These are phyloP conservation scores for Microcebus tavaratra DNA, from an alignment of 2,113 vertebrate genomes.

Conservation along the genomic window DNA sequence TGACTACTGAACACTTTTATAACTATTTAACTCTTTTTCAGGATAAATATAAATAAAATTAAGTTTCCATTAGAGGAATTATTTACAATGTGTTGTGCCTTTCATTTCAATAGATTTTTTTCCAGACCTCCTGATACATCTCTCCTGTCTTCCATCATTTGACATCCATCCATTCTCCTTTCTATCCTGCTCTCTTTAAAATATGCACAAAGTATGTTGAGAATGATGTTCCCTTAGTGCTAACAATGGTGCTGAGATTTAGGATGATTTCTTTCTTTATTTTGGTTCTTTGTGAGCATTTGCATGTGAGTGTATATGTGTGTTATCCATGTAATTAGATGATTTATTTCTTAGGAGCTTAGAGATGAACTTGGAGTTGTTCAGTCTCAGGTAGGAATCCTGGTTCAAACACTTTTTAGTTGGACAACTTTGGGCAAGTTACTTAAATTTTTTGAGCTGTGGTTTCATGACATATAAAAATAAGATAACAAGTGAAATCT, in stretches of 20 bases:
- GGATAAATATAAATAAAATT: not conserved
- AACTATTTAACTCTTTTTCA: not conserved
- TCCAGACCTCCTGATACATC: not conserved
- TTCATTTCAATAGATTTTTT: not conserved
- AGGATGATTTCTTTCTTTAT: not conserved
- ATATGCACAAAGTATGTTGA: fast-evolving
- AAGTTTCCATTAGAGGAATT: not conserved
- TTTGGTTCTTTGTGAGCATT: not conserved
- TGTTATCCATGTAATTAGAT: not conserved
- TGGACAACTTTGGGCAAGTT: not conserved
- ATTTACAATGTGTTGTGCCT: not conserved
- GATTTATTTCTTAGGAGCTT: not conserved
- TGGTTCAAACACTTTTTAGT: not conserved
- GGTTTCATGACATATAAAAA: not conserved
- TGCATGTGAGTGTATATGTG: not conserved
- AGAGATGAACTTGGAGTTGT: not conserved
- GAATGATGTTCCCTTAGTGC: not conserved
- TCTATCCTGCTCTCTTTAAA: not conserved
- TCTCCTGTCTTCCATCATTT: no score
- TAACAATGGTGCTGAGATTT: not conserved
- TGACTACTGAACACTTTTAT: not conserved
- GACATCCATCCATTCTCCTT: fast-evolving
- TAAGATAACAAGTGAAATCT: not conserved
- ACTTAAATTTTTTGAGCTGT: not conserved
- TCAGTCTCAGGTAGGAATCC: not conserved